Evolutionary conservation across 1,140 invertebrate species (phyloP).

Genomic region (Aporrectodea caliginosa): DNA sequence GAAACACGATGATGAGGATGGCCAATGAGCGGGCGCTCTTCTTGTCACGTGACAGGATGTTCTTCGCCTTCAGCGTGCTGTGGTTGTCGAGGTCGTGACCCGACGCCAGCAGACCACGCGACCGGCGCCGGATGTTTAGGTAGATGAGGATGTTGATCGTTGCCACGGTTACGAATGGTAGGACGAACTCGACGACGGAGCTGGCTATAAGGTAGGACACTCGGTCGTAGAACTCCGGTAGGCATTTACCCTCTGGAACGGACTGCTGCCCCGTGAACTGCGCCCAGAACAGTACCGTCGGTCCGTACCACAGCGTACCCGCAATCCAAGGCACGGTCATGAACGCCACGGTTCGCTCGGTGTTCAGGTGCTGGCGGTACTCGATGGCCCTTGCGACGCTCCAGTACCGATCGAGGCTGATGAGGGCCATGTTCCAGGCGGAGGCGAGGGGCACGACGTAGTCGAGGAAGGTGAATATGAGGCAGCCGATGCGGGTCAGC

Average conservation of each 20-base stretch:
- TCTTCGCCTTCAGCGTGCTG: neutral
- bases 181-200: conserved; percentile 34
- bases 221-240: conserved; percentile 30
- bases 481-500: conserved; percentile 24
- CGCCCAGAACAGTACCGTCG: conserved; percentile 35
- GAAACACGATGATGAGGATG: conserved; percentile 34
- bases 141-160: conserved; percentile 31
- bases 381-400: conserved; percentile 24
- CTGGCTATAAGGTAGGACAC: conserved; percentile 27
- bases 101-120: conserved; percentile 21
- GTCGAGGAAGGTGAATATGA: conserved; percentile 30
- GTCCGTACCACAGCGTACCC: conserved; percentile 31
- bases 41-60: conserved; percentile 30
- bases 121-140: conserved; percentile 31
- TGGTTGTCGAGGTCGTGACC: neutral
- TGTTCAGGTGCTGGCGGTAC: conserved; percentile 22
- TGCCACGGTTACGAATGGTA: conserved; percentile 29
- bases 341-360: conserved; percentile 16
- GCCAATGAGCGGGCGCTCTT: conserved; percentile 30
- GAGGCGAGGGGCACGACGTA: no score
- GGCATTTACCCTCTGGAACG: conserved; percentile 30
- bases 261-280: conserved; percentile 12
- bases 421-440: conserved; percentile 32
- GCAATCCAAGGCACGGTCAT: conserved; percentile 33
- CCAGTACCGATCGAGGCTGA: conserved; percentile 33